phyloP scores from a whole-genome alignment of 1,140 invertebrate genomes.

The Diorhabda elongata region DNA sequence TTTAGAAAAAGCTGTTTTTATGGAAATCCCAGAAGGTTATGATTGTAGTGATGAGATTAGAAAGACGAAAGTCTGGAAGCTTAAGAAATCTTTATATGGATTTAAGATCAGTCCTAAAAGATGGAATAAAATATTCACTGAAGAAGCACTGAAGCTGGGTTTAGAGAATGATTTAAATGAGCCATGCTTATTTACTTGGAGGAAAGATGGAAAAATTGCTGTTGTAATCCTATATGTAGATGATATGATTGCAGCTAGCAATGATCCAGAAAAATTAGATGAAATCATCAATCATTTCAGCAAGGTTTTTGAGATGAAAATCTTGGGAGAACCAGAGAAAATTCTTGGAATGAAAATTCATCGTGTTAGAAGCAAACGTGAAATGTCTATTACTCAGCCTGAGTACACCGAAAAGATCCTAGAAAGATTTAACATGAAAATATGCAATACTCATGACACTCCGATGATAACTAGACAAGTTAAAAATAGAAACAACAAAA shows the following conservation, averaged over 20 bases:
- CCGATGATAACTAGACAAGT: not conserved
- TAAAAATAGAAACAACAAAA: constrained; percentile 15
- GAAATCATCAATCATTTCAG: too few relatives aligned
- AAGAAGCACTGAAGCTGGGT: constrained; percentile 18
- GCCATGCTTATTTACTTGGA: constrained; percentile 6
- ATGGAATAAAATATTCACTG: constrained; percentile 42
- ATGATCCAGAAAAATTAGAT: too few relatives aligned
- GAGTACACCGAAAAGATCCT: constrained; percentile 17
- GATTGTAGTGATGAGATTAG: constrained; percentile 8
- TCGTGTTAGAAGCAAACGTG: not conserved
- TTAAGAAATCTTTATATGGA: constrained; percentile 39
- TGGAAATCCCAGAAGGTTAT: constrained; percentile 41
- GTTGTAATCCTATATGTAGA: too few relatives aligned
- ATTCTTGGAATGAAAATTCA: not conserved
- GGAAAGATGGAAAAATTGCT: not conserved
- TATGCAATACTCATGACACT: not conserved
- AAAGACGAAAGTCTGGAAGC: constrained; percentile 29
- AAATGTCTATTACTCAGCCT: constrained; percentile 6
- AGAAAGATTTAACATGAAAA: constrained; percentile 17
- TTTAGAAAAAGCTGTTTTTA: constrained; percentile 33
- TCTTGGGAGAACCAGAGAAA: not conserved
- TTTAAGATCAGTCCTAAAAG: constrained; percentile 36
- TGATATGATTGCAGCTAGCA: too few relatives aligned
- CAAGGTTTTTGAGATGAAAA: too few relatives aligned
- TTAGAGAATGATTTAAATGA: constrained; percentile 14